Percentiles rank a stretch among this genome's conserved stretches.
phyloP scores from a whole-genome alignment of 2,113 vertebrate genomes.

The Micromys minutus region DNA sequence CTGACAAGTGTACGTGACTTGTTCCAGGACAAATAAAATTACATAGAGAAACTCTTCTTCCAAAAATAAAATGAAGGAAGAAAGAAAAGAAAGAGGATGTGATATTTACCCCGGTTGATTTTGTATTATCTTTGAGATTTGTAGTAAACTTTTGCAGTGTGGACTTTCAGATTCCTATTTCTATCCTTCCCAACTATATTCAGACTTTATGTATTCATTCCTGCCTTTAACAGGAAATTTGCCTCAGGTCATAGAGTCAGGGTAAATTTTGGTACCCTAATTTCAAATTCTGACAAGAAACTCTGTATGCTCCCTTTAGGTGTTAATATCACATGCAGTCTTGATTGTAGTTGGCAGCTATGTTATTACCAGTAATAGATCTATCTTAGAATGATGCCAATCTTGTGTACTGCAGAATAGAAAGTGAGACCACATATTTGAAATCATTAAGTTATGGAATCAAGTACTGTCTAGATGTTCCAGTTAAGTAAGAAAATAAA shows the following conservation, averaged over 20 bases:
- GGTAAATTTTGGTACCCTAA: slow-evolving; percentile 33
- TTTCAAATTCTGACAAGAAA: slow-evolving; percentile 44
- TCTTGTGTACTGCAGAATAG: not conserved
- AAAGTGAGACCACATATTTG: not conserved
- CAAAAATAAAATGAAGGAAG: not conserved
- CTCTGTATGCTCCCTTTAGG: not conserved
- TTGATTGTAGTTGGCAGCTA: not conserved
- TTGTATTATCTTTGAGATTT: not conserved
- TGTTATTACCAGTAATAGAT: not conserved
- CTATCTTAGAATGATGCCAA: not conserved
- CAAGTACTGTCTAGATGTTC: not conserved
- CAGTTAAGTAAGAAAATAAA: slow-evolving; percentile 46
- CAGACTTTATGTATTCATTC: not conserved
- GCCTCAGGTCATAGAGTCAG: not conserved
- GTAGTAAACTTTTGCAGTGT: not conserved
- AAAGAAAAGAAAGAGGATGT: not conserved
- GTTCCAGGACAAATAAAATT: not conserved
- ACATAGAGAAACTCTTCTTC: not conserved
- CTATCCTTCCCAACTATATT: slow-evolving; percentile 1
- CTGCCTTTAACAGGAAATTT: not conserved
- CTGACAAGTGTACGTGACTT: not conserved
- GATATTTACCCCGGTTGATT: not conserved
- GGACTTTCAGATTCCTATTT: not conserved
- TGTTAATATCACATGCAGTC: slow-evolving; percentile 32
- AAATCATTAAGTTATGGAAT: slow-evolving; percentile 28